Percentiles rank a stretch among this genome's conserved stretches.
Evolutionary conservation across 2,888 invertebrate species (phyloP).

Genomic region (Apotomis betuletana): DNA sequence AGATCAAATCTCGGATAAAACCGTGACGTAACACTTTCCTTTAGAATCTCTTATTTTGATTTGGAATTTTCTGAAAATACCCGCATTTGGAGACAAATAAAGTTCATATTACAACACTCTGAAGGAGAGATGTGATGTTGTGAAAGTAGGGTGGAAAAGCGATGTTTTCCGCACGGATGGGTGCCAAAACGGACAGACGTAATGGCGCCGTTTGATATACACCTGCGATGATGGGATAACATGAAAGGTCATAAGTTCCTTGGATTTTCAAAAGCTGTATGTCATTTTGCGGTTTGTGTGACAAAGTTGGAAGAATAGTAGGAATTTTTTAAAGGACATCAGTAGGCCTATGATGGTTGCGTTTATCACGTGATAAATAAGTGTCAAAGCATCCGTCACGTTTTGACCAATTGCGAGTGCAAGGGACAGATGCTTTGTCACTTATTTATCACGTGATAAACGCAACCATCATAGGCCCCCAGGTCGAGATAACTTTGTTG

Average conservation of each 20-base stretch:
- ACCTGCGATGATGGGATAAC: not conserved
- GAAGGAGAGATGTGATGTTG: not conserved
- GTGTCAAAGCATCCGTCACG: no score
- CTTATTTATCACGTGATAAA: no score
- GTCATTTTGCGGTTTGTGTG: not conserved
- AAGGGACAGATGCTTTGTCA: no score
- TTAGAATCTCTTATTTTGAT: not conserved
- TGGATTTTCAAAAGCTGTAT: not conserved
- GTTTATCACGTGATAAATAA: no score
- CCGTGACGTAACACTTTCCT: not conserved
- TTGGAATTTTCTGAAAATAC: not conserved
- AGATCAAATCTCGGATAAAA: conserved; percentile 29
- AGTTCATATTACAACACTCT: not conserved
- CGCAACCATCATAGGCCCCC: no score
- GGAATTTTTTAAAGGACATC: no score
- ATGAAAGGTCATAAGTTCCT: not conserved
- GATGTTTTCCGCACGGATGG: conserved; percentile 24
- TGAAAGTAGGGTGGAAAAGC: not conserved
- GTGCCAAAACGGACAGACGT: conserved; percentile 31
- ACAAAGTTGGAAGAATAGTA: no score
- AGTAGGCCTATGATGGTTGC: no score
- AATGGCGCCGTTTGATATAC: conserved; percentile 32
- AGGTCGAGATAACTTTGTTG: no score
- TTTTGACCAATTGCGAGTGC: no score
- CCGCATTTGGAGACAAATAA: not conserved